Conservation (phyloP, 2,113 vertebrate genomes). For the Lipophrys pholis region DNA sequence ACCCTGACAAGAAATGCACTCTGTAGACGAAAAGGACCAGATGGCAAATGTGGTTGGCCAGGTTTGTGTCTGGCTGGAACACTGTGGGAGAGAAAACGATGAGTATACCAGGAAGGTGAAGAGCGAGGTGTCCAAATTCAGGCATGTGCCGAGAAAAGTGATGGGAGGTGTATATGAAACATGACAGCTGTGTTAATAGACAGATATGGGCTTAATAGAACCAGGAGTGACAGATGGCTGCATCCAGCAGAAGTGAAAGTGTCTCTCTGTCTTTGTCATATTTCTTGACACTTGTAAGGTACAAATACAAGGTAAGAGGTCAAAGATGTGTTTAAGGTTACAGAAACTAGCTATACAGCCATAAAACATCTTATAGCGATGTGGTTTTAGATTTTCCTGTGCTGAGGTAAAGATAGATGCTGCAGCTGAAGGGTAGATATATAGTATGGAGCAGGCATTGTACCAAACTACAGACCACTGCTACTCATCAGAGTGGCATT, state of each 20-base stretch:
- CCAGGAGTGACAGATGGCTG: slow-evolving; percentile 1
- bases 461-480: not conserved
- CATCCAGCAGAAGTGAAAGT: not conserved
- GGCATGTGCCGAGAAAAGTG: slow-evolving; percentile 21
- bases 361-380: slow-evolving; percentile 13
- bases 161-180: slow-evolving; percentile 22
- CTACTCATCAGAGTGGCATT: not conserved
- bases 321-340: slow-evolving; percentile 18
- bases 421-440: not conserved
- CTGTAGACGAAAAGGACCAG: slow-evolving; percentile 46
- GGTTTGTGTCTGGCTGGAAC: slow-evolving; percentile 50
- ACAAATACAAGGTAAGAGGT: slow-evolving; percentile 15
- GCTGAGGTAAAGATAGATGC: slow-evolving; percentile 24
- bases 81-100: not conserved
- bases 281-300: slow-evolving; percentile 1
- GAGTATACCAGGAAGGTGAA: slow-evolving; percentile 30
- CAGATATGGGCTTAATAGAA: not conserved
- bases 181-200: slow-evolving; percentile 14
- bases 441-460: not conserved
- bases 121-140: slow-evolving; percentile 11
- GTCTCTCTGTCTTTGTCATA: not conserved
- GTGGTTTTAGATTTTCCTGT: slow-evolving; percentile 39
- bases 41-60: slow-evolving; percentile 47
- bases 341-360: slow-evolving; percentile 5
- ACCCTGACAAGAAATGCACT: slow-evolving; percentile 39